Base-by-base conservation (phyloP, 2,113 vertebrate species). In the Clinocottus analis region DNA sequence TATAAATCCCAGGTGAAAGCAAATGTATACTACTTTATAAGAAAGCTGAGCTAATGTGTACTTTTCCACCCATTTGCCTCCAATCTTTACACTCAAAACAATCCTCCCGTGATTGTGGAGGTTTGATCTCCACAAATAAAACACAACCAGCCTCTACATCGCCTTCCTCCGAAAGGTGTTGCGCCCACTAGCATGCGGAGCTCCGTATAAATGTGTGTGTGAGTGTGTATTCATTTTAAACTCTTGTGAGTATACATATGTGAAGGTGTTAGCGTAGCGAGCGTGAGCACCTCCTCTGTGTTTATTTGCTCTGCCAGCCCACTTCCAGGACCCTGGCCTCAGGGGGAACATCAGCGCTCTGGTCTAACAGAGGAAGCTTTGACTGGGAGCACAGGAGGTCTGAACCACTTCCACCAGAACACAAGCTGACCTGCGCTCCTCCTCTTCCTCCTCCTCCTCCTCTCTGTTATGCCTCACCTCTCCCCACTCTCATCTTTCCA, bases 231-330 rank as follows among this genome's bases (percentile, higher is more conserved):
- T 68, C 77, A 41, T 74, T 79, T 88, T 29, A 47, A 86, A 70
- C 63, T 60, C 3, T 35, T 79, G 66, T 86, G 80, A 83, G 70
- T 72, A 58, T 82, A 87, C 86, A 89, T 43, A 84, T 87, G 83
- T 89, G 81, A 69, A 91, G 89, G 90, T 92, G 92, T 90, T 87
- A 75, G 85, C 51, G 76, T 85, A 83, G 74, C 16, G 77, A 85
- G 79, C 31, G 67, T 72, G 69, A 89, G 81, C 74, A 71, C 82
- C 80, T 87, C 81, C 72, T 89, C 71, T 75, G 31, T 82, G 86
- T 94, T 94, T 94, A 93, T 94, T 93, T 95, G 78, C 82, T 84
- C 87, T 93, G 84, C 82, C 86, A 90, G 89, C 58, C 75, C 79
- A 92, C 92, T 94, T 94, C 92, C 93, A 93, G 90, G 87, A 70